phyloP scores from a whole-genome alignment of 2,888 invertebrate species.

The Diachrysia chrysitis region DNA sequence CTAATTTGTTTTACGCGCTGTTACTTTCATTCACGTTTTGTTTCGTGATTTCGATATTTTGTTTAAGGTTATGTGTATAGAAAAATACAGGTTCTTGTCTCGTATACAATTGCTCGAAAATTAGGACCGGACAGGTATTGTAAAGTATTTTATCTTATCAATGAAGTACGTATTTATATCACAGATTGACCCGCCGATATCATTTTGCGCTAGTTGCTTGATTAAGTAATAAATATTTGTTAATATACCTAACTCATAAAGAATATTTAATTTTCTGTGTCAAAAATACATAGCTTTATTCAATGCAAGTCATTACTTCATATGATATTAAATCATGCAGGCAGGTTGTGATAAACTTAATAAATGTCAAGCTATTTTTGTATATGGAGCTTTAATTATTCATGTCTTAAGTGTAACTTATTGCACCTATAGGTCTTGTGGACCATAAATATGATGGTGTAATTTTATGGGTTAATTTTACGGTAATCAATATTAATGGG shows the following conservation, averaged over 20 bases:
- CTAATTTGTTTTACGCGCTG: constrained; percentile 20
- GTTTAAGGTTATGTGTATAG: background rate
- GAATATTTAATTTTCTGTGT: background rate
- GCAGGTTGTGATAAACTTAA: background rate
- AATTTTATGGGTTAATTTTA: background rate
- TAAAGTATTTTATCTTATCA: background rate
- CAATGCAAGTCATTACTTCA: background rate
- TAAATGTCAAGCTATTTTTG: constrained; percentile 1
- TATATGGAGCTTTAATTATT: background rate
- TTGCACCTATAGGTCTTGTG: background rate
- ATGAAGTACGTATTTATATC: constrained; percentile 1
- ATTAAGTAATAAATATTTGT: background rate
- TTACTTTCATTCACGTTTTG: constrained; percentile 28
- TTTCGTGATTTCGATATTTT: background rate
- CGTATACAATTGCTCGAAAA: background rate
- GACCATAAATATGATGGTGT: background rate
- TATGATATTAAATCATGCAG: background rate
- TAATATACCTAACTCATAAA: background rate
- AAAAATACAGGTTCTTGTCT: background rate
- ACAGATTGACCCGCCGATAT: background rate
- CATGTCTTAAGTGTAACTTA: constrained; percentile 1
- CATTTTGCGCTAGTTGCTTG: background rate
- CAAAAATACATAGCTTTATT: background rate
- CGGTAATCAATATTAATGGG: background rate
- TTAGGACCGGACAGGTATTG: background rate